Percentiles rank a stretch among this genome's conserved stretches.
Conservation (phyloP, 2,797 vertebrate species). For the Acestrorhynchus altus region DNA sequence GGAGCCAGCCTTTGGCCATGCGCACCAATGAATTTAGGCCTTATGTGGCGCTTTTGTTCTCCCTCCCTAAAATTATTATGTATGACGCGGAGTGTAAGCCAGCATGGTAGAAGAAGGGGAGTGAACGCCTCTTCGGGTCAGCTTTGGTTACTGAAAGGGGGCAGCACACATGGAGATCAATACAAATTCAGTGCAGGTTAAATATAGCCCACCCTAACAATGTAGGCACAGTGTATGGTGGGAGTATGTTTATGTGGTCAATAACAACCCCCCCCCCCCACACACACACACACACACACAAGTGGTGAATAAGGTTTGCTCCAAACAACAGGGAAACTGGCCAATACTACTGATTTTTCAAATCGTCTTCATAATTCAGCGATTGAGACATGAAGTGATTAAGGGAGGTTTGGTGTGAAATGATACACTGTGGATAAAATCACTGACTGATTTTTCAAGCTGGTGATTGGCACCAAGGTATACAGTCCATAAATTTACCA, state of each 20-base stretch:
- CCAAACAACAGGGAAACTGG: too few relatives aligned
- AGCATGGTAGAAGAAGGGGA: slow-evolving; percentile 26
- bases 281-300: not conserved
- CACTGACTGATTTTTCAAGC: too few relatives aligned
- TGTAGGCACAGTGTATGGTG: slow-evolving; percentile 4
- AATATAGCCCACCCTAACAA: slow-evolving; percentile 25
- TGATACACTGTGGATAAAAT: too few relatives aligned
- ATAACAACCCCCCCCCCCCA: too few relatives aligned
- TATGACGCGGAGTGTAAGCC: not conserved
- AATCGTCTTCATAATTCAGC: too few relatives aligned
- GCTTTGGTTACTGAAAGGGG: slow-evolving; percentile 76
- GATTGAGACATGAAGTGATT: too few relatives aligned
- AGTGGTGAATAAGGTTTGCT: not conserved
- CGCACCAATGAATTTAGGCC: not conserved
- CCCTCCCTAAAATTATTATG: not conserved
- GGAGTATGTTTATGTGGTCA: slow-evolving; percentile 9
- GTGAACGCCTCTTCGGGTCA: slow-evolving; percentile 69
- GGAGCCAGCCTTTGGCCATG: slow-evolving; percentile 12
- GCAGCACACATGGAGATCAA: slow-evolving; percentile 80
- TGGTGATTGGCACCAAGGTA: too few relatives aligned
- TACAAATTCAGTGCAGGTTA: slow-evolving; percentile 75
- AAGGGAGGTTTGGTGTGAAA: too few relatives aligned
- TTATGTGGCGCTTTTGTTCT: slow-evolving; percentile 8
- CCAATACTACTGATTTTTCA: too few relatives aligned
- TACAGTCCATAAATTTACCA: too few relatives aligned